A percentile compares a stretch with the other conserved stretches of the same genome.
Evolutionary conservation across 2,113 vertebrate genomes (phyloP).

Genomic region (Tor tambroides): DNA sequence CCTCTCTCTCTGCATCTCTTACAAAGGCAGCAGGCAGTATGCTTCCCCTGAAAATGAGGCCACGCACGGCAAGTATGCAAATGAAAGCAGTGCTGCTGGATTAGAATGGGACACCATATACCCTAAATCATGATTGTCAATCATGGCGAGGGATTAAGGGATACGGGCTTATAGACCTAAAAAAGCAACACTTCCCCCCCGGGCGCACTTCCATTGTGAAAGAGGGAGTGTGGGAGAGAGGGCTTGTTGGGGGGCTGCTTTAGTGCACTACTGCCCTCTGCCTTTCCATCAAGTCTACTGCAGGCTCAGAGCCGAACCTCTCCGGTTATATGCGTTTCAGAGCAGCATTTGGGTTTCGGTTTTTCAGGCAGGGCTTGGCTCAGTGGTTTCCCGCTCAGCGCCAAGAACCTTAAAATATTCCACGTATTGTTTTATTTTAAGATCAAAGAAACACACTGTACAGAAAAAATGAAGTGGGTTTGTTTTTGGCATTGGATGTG

Average conservation of each 20-base stretch:
- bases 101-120: conserved; percentile 99
- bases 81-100: conserved; percentile 99
- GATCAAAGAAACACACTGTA: background rate
- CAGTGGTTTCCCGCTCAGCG: background rate
- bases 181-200: conserved; percentile 94
- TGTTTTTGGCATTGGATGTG: background rate
- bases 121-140: conserved; percentile 99
- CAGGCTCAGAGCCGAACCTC: conserved; percentile 56
- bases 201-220: conserved; percentile 81
- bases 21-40: conserved; percentile 78
- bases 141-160: conserved; percentile 99
- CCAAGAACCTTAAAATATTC: background rate
- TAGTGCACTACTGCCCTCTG: conserved; percentile 97
- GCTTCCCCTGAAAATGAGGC: conserved; percentile 86
- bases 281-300: conserved; percentile 59
- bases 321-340: conserved; percentile 38
- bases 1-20: conserved; percentile 77
- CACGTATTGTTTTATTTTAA: background rate
- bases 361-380: background rate
- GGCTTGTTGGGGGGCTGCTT: conserved; percentile 79
- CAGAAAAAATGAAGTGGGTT: background rate
- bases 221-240: conserved; percentile 78
- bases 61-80: conserved; percentile 96
- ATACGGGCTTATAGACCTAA: conserved; percentile 99
- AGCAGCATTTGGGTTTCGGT: background rate